Conservation (phyloP, 2,113 vertebrate species). For the Ammodytes dubius region DNA sequence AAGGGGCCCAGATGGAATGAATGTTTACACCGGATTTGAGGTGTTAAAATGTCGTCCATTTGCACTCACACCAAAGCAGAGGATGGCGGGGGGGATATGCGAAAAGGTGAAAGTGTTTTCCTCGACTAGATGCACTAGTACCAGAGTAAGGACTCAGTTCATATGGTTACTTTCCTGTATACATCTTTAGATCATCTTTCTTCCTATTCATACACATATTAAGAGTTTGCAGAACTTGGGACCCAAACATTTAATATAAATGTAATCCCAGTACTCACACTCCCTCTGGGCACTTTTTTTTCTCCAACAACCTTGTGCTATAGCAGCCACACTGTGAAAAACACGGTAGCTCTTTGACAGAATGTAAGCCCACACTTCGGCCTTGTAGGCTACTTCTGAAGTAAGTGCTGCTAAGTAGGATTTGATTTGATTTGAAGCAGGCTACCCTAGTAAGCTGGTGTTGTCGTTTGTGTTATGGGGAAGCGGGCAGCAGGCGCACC, state of each 20-base stretch:
- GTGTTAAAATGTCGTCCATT: conserved; percentile 13
- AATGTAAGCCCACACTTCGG: conserved; percentile 14
- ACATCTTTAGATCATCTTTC: conserved; percentile 58
- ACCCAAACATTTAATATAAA: conserved; percentile 84
- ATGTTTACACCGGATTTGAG: conserved; percentile 58
- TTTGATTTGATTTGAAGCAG: no score
- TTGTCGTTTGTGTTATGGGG: conserved; percentile 49
- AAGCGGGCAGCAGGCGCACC: conserved; percentile 2
- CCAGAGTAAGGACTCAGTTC: conserved; percentile 66
- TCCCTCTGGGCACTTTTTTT: conserved; percentile 48
- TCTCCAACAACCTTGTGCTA: conserved; percentile 53
- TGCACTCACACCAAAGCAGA: conserved; percentile 23
- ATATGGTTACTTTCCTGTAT: conserved; percentile 55
- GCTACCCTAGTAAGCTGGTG: conserved; percentile 58
- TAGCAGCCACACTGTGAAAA: conserved; percentile 41
- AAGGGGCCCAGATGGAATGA: conserved; percentile 60
- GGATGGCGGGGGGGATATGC: not conserved
- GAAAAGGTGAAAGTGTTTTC: conserved; percentile 30
- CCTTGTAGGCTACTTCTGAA: conserved; percentile 3
- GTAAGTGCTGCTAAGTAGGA: conserved; percentile 30
- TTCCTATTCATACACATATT: conserved; percentile 72
- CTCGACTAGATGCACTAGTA: not conserved
- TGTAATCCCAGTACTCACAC: conserved; percentile 69
- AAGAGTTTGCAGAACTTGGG: conserved; percentile 68
- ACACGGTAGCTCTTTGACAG: conserved; percentile 37